Evolutionary conservation across 37 sponge, comb jelly and placozoan genomes (phyloP).

Genomic region (Bolinopsis microptera): DNA sequence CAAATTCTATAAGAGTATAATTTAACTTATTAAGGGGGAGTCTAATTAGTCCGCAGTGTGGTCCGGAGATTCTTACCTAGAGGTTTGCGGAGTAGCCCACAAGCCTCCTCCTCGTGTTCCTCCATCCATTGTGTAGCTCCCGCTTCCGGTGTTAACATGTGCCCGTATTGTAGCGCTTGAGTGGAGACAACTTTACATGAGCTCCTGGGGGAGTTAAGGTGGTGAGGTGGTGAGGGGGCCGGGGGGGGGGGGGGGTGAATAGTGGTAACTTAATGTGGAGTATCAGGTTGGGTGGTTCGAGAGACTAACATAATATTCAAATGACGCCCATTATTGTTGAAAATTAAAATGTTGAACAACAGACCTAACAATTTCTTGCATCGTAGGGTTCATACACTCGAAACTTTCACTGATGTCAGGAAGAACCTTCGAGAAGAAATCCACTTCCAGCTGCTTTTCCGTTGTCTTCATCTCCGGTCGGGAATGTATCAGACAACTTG

Average conservation of each 20-base stretch:
- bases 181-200: constrained; percentile 20
- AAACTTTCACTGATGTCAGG: constrained; percentile 2
- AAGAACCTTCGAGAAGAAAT: constrained; percentile 39
- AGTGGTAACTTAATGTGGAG: no score
- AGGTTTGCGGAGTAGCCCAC: constrained; percentile 49
- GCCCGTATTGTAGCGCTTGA: constrained; percentile 38
- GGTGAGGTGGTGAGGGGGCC: no score
- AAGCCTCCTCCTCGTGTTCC: constrained; percentile 61
- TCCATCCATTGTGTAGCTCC: constrained; percentile 61
- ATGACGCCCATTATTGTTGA: no score
- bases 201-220: constrained; percentile 19
- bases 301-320: no score
- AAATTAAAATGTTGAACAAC: no score
- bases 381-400: not conserved
- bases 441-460: constrained; percentile 46
- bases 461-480: constrained; percentile 2
- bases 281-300: no score
- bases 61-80: no score
- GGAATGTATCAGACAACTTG: constrained; percentile 47
- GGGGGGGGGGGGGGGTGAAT: no score
- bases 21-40: no score
- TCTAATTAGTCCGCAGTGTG: no score
- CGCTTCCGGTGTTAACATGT: constrained; percentile 52
- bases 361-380: constrained; percentile 46
- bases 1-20: no score